Base-by-base conservation (phyloP, 2,888 invertebrate species). In the Mythimna vitellina region DNA sequence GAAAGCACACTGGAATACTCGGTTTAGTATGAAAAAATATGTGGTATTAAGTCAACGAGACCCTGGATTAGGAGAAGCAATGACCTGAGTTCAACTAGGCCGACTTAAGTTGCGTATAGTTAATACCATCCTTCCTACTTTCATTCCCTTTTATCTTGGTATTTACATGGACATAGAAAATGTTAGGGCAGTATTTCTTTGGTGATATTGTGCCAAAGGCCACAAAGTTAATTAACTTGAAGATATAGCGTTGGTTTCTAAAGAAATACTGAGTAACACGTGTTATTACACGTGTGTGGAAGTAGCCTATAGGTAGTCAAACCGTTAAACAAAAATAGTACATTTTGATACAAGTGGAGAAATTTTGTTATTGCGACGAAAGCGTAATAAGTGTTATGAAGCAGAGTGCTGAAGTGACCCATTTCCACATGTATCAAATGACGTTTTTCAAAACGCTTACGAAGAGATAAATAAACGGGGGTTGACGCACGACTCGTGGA, bases 11-110 rank as follows among this genome's bases (percentile, higher is more conserved):
- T 25, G 51, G 66, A 76, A 78, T 70, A 73, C 73, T 74, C 25
- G 65, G 60, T 53, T 53, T 65, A 51, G 63, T 67, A 75, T 70
- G 76, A 76, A 82, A 84, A 77, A 84, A 73, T 78, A 80, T 77
- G 69, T 56, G 64, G 69, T 64, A 82, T 86, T 82, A 86, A 73
- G 73, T 75, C 76, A 71, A 75, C 63, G 71, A 73, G 73, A 61
- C 49, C 68, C 70, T 42, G 71, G 60, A 84, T 79, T 83, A 77
- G 60, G 61, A 8, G 29, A 73, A 62, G 66, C 75, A 85, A 72
- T 83, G 81, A 65, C 71, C 76, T 78, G 60, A 58, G 70, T 64
- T 68, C 76, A 72, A 78, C 65, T 71, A 73, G 70, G 74, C 69
- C 70, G 73, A 72, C 61, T 70, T 68, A 69, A 65, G 74, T 66